Evolutionary conservation across 2,888 invertebrate species (phyloP), one percentile per base, ranked within the genome.

Genomic region (Rhamphomyia laevipes): DNA sequence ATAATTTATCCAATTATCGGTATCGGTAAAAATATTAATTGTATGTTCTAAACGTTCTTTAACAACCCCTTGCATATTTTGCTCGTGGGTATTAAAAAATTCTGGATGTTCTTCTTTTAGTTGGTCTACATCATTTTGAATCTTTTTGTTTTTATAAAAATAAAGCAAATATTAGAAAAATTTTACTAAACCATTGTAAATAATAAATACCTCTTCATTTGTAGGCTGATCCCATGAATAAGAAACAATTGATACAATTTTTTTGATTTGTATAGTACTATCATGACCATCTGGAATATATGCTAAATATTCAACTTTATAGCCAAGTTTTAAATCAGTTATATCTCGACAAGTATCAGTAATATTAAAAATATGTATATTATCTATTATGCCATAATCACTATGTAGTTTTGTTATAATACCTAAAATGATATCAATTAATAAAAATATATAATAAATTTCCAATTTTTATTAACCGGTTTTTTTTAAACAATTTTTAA

Each of bases 301-400:
- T 10, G 74, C 74, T 17, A 81, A 63, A 54, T 79, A 84, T 11
- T 73, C 59, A 2, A 84, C 71, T 51, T 70, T 73, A 52, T 75
- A 74, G n/a, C 80, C 78, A 1, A 74, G 49, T 54, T 69, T 63
- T 1, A 80, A 56, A 23, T 71, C 65, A 1, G 63, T 45, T 4
- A 58, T 59, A 1, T 53, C 17, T 0, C 18, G 12, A 10, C 45
- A 46, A 0, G 55, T 69, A 51, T 58, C 59, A 54, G 62, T 62
- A 2, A 65, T 63, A 38, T 78, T 74, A 60, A 78, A 84, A 53
- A 71, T 69, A 49, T 78, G 68, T 33, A 63, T 64, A 46, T 77
- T 72, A 65, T 86, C 81, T 50, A 86, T 80, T 1, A 78, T 63
- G 23, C 79, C 74, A 59, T 71, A 68, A 46, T 73, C 63, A 1